phyloP scores from a whole-genome alignment of 2,113 vertebrate genomes.

The Pedetes capensis region DNA sequence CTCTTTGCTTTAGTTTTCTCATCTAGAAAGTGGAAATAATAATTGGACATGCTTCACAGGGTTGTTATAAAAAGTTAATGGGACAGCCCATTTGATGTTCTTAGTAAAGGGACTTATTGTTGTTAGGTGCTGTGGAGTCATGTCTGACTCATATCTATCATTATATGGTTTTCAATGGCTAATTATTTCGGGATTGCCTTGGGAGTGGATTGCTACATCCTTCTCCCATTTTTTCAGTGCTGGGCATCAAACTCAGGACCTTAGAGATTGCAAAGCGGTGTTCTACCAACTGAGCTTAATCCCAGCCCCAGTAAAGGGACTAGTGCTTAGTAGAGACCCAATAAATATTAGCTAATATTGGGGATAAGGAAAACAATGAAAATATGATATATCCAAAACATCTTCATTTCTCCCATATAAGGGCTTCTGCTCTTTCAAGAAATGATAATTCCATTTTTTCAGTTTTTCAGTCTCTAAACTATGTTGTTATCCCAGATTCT shows the following conservation, averaged over 20 bases:
- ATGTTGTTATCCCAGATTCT: not conserved
- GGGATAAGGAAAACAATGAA: not conserved
- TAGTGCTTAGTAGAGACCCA: not conserved
- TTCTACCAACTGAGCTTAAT: too few relatives aligned
- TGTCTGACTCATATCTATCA: too few relatives aligned
- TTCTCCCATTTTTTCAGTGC: too few relatives aligned
- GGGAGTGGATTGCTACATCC: too few relatives aligned
- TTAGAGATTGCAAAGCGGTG: too few relatives aligned
- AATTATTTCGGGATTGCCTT: too few relatives aligned
- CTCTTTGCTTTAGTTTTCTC: constrained; percentile 2
- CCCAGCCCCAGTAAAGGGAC: not conserved
- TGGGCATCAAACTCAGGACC: too few relatives aligned
- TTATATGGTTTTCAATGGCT: too few relatives aligned
- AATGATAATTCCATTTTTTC: not conserved
- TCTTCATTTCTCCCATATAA: not conserved
- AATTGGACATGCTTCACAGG: not conserved
- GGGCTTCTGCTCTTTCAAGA: not conserved
- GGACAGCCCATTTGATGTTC: not conserved
- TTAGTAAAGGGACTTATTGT: not conserved
- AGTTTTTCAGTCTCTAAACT: not conserved
- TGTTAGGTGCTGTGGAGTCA: too few relatives aligned
- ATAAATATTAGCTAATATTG: not conserved
- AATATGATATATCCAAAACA: not conserved
- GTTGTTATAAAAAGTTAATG: not conserved
- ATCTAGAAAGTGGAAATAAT: not conserved